Conservation (phyloP, 2,113 vertebrate genomes). For the Petrocephalus zakoni region DNA sequence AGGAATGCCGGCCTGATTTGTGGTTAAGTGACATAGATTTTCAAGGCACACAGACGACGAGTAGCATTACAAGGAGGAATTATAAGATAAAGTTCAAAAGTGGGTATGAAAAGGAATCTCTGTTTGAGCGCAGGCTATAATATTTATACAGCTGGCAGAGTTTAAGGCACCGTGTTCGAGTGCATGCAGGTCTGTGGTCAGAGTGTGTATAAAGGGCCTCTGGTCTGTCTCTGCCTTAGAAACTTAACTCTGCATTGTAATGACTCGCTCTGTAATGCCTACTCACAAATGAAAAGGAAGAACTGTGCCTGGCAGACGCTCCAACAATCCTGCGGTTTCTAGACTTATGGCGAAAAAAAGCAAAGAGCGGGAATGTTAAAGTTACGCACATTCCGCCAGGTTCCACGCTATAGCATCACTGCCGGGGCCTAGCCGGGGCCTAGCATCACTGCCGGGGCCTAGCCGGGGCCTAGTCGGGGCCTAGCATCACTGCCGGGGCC, state of each 20-base stretch:
- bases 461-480: too few relatives aligned
- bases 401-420: slow-evolving; percentile 43
- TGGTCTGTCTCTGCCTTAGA: slow-evolving; percentile 50
- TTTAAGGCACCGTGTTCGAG: slow-evolving; percentile 58
- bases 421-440: too few relatives aligned
- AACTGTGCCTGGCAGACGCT: slow-evolving; percentile 68
- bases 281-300: slow-evolving; percentile 73
- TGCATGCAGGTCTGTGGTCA: slow-evolving; percentile 60
- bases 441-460: too few relatives aligned
- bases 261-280: slow-evolving; percentile 67
- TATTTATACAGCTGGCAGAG: slow-evolving; percentile 77
- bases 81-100: slow-evolving; percentile 63
- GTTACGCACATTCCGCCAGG: slow-evolving; percentile 44
- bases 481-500: slow-evolving; percentile 28
- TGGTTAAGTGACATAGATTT: slow-evolving; percentile 45
- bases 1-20: slow-evolving; percentile 44
- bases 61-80: slow-evolving; percentile 55
- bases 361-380: slow-evolving; percentile 65
- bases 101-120: slow-evolving; percentile 64
- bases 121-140: slow-evolving; percentile 54
- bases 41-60: slow-evolving; percentile 42
- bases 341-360: slow-evolving; percentile 60
- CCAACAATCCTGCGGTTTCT: slow-evolving; percentile 72
- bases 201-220: slow-evolving; percentile 65
- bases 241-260: slow-evolving; percentile 55